These are phyloP conservation scores for Orthosia cruda DNA, from an alignment of 2,888 invertebrate genomes.

Conservation along the genomic window DNA sequence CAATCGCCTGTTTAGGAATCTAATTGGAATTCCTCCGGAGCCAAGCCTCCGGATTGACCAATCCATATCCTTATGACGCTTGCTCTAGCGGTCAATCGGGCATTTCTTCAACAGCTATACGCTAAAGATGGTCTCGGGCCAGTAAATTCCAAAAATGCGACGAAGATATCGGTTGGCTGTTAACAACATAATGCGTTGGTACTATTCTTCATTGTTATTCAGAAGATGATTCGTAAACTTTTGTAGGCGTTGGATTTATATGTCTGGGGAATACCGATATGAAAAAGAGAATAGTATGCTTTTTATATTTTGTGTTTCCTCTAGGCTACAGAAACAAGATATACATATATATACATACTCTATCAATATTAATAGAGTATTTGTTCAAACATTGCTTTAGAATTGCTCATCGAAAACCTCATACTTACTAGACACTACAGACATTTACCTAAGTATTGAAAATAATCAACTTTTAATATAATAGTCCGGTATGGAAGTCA, in stretches of 20 bases:
- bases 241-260: conserved; percentile 11
- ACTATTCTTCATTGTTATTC: conserved; percentile 7
- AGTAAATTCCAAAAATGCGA: too few species aligned
- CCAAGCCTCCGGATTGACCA: too few species aligned
- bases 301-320: background rate
- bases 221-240: background rate
- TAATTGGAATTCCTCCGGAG: too few species aligned
- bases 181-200: too few species aligned
- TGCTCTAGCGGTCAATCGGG: too few species aligned
- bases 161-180: too few species aligned
- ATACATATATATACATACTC: too few species aligned
- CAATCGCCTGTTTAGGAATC: too few species aligned
- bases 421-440: background rate
- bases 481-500: background rate
- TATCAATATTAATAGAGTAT: conserved; percentile 1
- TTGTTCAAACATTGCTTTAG: conserved; percentile 21
- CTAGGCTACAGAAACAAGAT: background rate
- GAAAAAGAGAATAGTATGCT: background rate
- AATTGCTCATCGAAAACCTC: conserved; percentile 6
- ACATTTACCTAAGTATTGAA: too few species aligned
- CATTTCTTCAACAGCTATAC: too few species aligned
- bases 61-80: too few species aligned
- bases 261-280: background rate
- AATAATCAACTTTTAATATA: background rate
- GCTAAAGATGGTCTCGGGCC: too few species aligned